Percentiles rank a stretch among this genome's conserved stretches.
These are phyloP conservation scores for Abscondita cerata DNA, from an alignment of 2,888 invertebrate species.

Conservation along the genomic window DNA sequence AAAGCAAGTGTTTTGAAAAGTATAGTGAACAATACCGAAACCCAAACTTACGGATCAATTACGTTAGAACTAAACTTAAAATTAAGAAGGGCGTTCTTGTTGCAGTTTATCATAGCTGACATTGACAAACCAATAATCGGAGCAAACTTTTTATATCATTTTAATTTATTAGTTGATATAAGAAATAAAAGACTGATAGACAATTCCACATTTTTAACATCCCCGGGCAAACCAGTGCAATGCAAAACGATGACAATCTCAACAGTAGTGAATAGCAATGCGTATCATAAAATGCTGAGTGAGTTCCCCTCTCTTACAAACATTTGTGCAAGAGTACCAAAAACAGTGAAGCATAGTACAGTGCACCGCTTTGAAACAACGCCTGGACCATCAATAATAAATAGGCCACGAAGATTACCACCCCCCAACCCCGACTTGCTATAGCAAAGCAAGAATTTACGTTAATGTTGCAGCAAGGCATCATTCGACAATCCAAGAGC, in stretches of 20 bases:
- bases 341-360: conserved; percentile 11
- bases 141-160: conserved; percentile 34
- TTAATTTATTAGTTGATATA: neutral
- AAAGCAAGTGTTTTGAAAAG: neutral
- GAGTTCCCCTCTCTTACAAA: neutral
- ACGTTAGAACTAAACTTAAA: conserved; percentile 26
- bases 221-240: neutral
- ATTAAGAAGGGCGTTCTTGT: conserved; percentile 29
- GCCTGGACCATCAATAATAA: conserved; percentile 40
- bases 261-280: neutral
- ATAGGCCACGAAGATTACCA: conserved; percentile 40
- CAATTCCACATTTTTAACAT: neutral
- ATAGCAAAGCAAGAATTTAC: conserved; percentile 43
- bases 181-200: too few species aligned
- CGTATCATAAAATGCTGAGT: neutral
- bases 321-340: neutral
- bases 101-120: conserved; percentile 38
- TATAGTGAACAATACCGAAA: conserved; percentile 17
- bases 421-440: conserved; percentile 40
- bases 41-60: conserved; percentile 13
- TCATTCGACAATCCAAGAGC: conserved; percentile 41
- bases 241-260: neutral
- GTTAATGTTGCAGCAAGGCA: conserved; percentile 41
- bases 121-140: conserved; percentile 35
- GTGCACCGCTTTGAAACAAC: conserved; percentile 42